These are phyloP conservation scores for Steinernema khuongi DNA, from an alignment of 1,140 invertebrate species.

Conservation along the genomic window DNA sequence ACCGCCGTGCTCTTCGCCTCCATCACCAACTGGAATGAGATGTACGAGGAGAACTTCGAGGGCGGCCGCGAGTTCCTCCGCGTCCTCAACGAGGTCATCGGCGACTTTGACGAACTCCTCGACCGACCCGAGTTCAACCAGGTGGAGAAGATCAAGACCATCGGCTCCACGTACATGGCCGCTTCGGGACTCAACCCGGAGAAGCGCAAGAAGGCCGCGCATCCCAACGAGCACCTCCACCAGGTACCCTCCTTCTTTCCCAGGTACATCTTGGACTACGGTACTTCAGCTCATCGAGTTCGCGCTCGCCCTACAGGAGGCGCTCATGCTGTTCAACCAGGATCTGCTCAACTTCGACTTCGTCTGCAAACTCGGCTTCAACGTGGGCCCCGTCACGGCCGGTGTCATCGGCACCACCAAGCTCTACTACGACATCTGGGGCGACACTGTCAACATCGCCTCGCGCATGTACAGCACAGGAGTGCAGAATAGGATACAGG, in stretches of 20 bases:
- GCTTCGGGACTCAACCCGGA: constrained; percentile 74
- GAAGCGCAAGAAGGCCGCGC: constrained; percentile 43
- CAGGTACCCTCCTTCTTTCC: constrained; percentile 33
- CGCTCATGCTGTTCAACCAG: constrained; percentile 46
- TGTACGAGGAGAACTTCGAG: constrained; percentile 68
- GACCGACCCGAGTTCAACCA: constrained; percentile 74
- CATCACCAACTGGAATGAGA: constrained; percentile 92
- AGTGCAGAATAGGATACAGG: constrained; percentile 76
- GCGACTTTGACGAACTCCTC: constrained; percentile 87
- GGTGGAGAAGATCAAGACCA: constrained; percentile 96
- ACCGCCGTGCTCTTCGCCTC: constrained; percentile 89
- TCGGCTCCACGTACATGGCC: constrained; percentile 93
- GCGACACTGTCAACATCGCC: constrained; percentile 86
- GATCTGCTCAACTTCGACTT: constrained; percentile 55
- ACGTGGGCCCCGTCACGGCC: constrained; percentile 57
- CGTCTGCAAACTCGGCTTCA: constrained; percentile 55
- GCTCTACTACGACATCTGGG: constrained; percentile 95
- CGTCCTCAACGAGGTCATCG: constrained; percentile 85
- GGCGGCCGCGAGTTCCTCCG: constrained; percentile 82
- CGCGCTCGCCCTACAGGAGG: constrained; percentile 53
- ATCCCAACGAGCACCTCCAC: constrained; percentile 58
- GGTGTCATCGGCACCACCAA: constrained; percentile 87
- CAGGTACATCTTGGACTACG: not conserved
- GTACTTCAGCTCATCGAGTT: constrained; percentile 53
- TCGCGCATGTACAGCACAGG: constrained; percentile 88